Evolutionary conservation across 1,140 invertebrate species (phyloP).

Genomic region (Pseudachorutes palmiensis): DNA sequence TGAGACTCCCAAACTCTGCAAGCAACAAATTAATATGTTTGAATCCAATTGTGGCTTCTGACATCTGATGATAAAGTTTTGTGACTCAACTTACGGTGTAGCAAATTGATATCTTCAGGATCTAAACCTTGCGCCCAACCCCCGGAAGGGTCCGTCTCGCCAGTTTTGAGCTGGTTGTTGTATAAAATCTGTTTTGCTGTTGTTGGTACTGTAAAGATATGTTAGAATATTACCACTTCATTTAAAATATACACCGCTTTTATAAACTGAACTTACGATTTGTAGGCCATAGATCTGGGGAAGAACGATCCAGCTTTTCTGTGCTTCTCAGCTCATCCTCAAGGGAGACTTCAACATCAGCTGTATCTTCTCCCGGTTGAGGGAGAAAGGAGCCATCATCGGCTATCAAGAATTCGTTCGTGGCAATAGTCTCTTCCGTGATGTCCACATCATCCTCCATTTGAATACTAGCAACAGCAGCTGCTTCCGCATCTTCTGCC

Average conservation of each 20-base stretch:
- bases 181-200: constrained; percentile 36
- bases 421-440: neutral
- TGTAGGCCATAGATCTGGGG: constrained; percentile 88
- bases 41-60: too few relatives aligned
- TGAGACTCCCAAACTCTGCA: constrained; percentile 70
- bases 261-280: constrained; percentile 74
- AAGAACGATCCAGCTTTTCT: constrained; percentile 80
- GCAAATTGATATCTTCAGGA: constrained; percentile 57
- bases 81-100: constrained; percentile 67
- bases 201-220: constrained; percentile 29
- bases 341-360: constrained; percentile 29
- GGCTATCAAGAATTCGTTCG: constrained; percentile 3
- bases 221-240: neutral
- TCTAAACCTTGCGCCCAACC: constrained; percentile 51
- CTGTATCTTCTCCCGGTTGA: constrained; percentile 1
- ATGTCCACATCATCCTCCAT: neutral
- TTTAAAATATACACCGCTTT: too few relatives aligned
- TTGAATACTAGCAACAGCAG: constrained; percentile 19
- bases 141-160: constrained; percentile 41
- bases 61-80: too few relatives aligned
- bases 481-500: constrained; percentile 12
- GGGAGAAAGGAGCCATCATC: neutral
- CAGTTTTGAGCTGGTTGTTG: constrained; percentile 34
- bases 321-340: constrained; percentile 50
- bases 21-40: constrained; percentile 32